Percentiles rank a stretch among this genome's conserved stretches.
phyloP scores from a whole-genome alignment of 2,888 invertebrate genomes.

The Polia nebulosa region DNA sequence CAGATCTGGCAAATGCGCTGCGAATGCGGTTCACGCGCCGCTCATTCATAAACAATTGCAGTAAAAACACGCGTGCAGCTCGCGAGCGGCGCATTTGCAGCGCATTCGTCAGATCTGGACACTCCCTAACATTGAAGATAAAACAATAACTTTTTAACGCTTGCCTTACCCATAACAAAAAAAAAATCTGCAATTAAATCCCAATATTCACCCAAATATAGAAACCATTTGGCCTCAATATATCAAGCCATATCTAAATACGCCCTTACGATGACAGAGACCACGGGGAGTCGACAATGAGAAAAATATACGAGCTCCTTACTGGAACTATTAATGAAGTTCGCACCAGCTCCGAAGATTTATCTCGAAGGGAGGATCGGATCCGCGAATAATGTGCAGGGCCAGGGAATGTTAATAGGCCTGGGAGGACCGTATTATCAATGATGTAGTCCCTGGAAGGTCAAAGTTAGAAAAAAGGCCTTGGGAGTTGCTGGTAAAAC shows the following conservation, averaged over 20 bases:
- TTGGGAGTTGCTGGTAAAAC: neutral
- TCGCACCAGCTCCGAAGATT: slow-evolving; percentile 57
- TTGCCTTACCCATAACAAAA: too few relatives aligned
- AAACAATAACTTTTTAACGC: too few relatives aligned
- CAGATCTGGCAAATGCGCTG: too few relatives aligned
- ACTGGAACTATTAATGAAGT: slow-evolving; percentile 61
- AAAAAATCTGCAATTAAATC: neutral
- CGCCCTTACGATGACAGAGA: slow-evolving; percentile 2
- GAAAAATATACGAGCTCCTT: slow-evolving; percentile 54
- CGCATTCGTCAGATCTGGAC: too few relatives aligned
- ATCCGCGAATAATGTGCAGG: slow-evolving; percentile 60
- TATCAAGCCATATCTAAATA: slow-evolving; percentile 32
- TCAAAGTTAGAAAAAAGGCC: slow-evolving; percentile 1
- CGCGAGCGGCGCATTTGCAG: too few relatives aligned
- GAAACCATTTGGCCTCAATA: slow-evolving; percentile 2
- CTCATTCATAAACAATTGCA: too few relatives aligned
- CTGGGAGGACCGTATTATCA: slow-evolving; percentile 59
- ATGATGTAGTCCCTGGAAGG: slow-evolving; percentile 36
- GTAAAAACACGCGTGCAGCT: too few relatives aligned
- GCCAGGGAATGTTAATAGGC: slow-evolving; percentile 67
- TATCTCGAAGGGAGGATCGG: slow-evolving; percentile 59
- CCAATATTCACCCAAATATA: neutral
- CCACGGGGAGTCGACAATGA: slow-evolving; percentile 18
- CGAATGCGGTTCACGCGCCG: too few relatives aligned
- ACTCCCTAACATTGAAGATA: too few relatives aligned